phyloP scores from a whole-genome alignment of 2,797 vertebrate genomes.

The Paedocypris micromegethes region DNA sequence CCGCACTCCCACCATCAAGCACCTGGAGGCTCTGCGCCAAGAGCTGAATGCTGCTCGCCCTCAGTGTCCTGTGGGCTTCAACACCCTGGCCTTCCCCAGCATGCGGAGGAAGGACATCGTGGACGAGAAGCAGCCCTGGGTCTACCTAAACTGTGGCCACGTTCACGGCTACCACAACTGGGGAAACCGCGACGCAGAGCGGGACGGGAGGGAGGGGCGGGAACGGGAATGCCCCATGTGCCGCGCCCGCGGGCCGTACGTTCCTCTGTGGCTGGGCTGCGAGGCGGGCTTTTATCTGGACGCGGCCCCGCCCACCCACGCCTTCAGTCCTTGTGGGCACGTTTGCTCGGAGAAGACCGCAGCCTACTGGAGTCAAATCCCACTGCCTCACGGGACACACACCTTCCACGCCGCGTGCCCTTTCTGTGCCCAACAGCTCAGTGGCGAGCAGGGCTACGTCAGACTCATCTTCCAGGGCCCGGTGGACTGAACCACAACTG shows the following conservation, averaged over 20 bases:
- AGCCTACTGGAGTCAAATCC: conserved; percentile 95
- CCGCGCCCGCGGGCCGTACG: conserved; percentile 88
- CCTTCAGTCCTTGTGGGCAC: conserved; percentile 91
- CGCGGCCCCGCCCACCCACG: conserved; percentile 90
- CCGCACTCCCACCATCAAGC: conserved; percentile 91
- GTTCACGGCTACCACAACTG: conserved; percentile 97
- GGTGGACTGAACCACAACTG: conserved; percentile 75
- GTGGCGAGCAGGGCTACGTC: conserved; percentile 86
- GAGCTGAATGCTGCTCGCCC: conserved; percentile 95
- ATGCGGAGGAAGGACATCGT: conserved; percentile 96
- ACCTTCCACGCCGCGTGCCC: conserved; percentile 97
- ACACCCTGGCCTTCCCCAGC: conserved; percentile 97
- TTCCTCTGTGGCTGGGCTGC: conserved; percentile 94
- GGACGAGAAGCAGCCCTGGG: conserved; percentile 98
- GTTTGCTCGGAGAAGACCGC: conserved; percentile 97
- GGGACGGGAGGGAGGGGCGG: conserved; percentile 75
- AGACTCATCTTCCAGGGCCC: conserved; percentile 99
- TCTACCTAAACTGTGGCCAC: conserved; percentile 93
- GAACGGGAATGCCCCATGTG: conserved; percentile 97
- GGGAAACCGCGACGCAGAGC: conserved; percentile 80
- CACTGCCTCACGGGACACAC: conserved; percentile 94
- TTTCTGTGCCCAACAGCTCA: conserved; percentile 92
- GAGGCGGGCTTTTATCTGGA: conserved; percentile 96
- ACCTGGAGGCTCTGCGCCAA: conserved; percentile 93
- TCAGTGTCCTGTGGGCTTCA: conserved; percentile 96